Base-by-base conservation (phyloP, 2,888 invertebrate genomes). In the Synergus gifuensis region DNA sequence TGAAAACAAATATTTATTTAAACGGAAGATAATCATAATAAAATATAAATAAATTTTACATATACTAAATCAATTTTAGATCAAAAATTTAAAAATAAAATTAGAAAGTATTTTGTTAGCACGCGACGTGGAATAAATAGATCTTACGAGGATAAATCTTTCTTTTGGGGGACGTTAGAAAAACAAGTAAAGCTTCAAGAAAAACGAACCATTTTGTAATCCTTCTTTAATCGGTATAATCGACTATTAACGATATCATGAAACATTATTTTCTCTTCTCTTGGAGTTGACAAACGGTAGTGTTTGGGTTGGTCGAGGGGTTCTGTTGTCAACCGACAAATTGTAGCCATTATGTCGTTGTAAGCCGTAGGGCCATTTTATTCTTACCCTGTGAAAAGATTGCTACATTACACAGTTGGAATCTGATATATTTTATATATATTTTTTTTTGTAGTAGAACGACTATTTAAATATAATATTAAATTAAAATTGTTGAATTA, bases 201-300 rank as follows among this genome's bases (percentile, higher is more conserved):
- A 73, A 73, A 73, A 73, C 54, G 73, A 16, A 73, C 8, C 36
- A n/a, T 9, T 54, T 16, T 54, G n/a, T 73, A 54, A 73, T 73
- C 54, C 54, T 40, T 28, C 5, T 73, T 7, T 73, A 73, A 73
- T 73, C 73, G 73, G 36, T 54, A 73, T 73, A 73, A 73, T 49
- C 36, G 73, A 54, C 73, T 54, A 73, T 73, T 73, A 73, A 73
- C 36, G 73, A 49, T 46, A 46, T 73, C 73, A 49, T 73, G 73
- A n/a, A n/a, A 73, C 73, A 73, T 73, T 73, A 73, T 73, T 73
- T 54, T 54, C 54, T 73, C 36, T 16, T 60, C 22, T 60, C 22
- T 60, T 9, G 12, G 22, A 49, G 54, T 73, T 73, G 73, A 73
- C 73, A 54, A 73, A 73, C 12, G 36, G 11, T 49, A 14, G 36